These are phyloP conservation scores for Cyanoliseus patagonus DNA, from an alignment of 2,113 vertebrate species.

Conservation along the genomic window DNA sequence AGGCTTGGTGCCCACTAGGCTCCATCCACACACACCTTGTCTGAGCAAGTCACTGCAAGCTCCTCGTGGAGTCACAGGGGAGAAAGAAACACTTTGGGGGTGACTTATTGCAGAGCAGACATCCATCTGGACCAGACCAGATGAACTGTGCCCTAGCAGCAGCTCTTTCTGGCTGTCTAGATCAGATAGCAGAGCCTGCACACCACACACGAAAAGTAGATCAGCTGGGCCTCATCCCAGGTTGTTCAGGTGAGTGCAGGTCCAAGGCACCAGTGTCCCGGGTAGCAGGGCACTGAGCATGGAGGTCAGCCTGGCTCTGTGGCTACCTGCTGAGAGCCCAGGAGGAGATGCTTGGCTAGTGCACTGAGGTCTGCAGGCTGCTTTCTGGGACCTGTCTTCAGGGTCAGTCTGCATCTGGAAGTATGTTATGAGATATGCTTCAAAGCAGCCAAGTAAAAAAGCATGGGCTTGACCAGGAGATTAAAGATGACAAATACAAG, in stretches of 20 bases:
- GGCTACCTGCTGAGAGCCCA: background rate
- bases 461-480: background rate
- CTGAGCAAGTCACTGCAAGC: background rate
- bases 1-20: accelerated
- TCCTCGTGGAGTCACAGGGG: accelerated
- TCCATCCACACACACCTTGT: background rate
- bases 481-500: background rate
- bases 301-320: background rate
- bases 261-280: accelerated
- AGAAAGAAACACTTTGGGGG: background rate
- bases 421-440: background rate
- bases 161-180: background rate
- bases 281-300: too few species aligned
- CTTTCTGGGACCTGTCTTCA: background rate
- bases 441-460: background rate
- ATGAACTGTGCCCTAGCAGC: background rate
- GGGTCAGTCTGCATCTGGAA: background rate
- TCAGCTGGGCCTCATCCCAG: background rate
- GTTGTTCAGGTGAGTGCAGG: background rate
- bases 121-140: background rate
- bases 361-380: background rate
- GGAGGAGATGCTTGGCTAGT: background rate
- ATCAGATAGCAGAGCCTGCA: background rate
- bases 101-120: background rate
- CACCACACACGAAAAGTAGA: background rate